phyloP scores from a whole-genome alignment of 2,113 vertebrate genomes.

The Ploceus nigricollis region DNA sequence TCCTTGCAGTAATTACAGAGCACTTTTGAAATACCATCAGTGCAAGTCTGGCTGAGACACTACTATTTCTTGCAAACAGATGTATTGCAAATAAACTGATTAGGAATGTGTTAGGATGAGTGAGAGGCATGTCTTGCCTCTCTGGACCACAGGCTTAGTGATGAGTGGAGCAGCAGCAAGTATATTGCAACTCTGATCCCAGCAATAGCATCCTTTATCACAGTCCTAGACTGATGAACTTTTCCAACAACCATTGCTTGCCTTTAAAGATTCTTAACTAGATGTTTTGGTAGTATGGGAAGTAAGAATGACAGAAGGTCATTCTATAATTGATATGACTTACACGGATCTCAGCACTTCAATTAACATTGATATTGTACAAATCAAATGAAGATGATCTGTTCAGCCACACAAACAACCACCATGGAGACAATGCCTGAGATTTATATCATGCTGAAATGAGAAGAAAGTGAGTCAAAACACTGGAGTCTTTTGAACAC shows the following conservation, averaged over 20 bases:
- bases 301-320: constrained; percentile 19
- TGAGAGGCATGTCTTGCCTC: not conserved
- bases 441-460: not conserved
- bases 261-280: constrained; percentile 32
- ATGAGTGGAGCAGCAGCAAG: not conserved
- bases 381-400: constrained; percentile 48
- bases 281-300: constrained; percentile 2
- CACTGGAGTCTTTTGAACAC: constrained; percentile 3
- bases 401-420: not conserved
- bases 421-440: not conserved
- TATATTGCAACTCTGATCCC: not conserved
- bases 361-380: constrained; percentile 35
- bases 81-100: not conserved
- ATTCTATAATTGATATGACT: constrained; percentile 33
- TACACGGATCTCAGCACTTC: not conserved
- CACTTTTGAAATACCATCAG: not conserved
- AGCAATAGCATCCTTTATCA: not conserved
- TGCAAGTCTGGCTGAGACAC: not conserved
- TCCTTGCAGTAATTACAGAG: not conserved
- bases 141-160: not conserved
- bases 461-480: constrained; percentile 19
- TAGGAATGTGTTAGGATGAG: not conserved
- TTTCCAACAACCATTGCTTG: not conserved
- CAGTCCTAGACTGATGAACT: not conserved
- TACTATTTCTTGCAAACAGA: not conserved